A percentile compares a stretch with the other conserved stretches of the same genome.
These are phyloP conservation scores for Oncopodura yosiiana DNA, from an alignment of 1,140 invertebrate species.

Conservation along the genomic window DNA sequence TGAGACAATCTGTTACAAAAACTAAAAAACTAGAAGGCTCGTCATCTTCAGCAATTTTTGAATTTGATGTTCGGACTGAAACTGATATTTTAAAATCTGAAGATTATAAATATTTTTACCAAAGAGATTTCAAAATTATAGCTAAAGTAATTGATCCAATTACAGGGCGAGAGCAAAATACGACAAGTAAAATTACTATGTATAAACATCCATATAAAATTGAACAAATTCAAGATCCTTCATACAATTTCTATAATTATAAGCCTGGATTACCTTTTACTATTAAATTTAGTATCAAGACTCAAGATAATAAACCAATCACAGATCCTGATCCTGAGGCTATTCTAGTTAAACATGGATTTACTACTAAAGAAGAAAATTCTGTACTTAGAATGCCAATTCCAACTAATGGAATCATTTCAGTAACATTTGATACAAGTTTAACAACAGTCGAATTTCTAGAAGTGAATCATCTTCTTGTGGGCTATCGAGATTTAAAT, in stretches of 20 bases:
- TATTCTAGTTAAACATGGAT: conserved; percentile 55
- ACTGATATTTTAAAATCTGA: conserved; percentile 51
- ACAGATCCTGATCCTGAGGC: conserved; percentile 47
- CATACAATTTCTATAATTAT: no score
- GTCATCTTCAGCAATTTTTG: conserved; percentile 56
- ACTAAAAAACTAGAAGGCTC: conserved; percentile 68
- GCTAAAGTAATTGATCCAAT: conserved; percentile 61
- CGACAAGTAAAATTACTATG: conserved; percentile 56
- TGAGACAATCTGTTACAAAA: conserved; percentile 46
- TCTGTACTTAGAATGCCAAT: conserved; percentile 50
- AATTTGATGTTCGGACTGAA: conserved; percentile 62
- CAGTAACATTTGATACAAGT: conserved; percentile 59
- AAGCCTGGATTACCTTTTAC: conserved; percentile 60
- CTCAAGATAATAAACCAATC: conserved; percentile 63
- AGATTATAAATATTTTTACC: conserved; percentile 42
- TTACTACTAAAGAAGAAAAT: conserved; percentile 52
- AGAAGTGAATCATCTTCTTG: conserved; percentile 50
- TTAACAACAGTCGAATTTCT: conserved; percentile 46
- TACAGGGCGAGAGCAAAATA: conserved; percentile 69
- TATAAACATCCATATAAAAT: conserved; percentile 72
- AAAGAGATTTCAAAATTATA: background rate
- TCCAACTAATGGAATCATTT: conserved; percentile 58
- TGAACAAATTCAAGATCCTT: conserved; percentile 64
- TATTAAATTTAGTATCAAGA: conserved; percentile 52
- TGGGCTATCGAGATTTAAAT: conserved; percentile 31